Evolutionary conservation across 2,888 invertebrate genomes (phyloP), one percentile per base, ranked within the genome.

Genomic region (Eudasyphora cyanicolor): DNA sequence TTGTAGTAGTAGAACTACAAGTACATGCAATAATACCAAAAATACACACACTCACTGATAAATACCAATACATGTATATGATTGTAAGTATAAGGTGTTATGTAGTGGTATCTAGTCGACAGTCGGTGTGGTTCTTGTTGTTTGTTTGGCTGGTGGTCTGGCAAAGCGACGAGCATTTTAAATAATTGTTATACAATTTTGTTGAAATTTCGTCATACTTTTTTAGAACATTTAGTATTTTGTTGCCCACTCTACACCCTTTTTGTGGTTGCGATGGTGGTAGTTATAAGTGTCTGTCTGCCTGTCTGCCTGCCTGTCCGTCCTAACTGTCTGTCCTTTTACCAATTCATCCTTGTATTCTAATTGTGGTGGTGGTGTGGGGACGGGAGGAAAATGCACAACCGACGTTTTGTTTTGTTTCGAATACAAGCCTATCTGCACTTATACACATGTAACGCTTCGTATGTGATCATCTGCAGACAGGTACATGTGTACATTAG

Each of bases 201-300:
- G 74, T 77, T 83, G 70, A 83, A 83, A 77, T 77, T 77, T 83
- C 80, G 83, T 83, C 79, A 79, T 74, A 45, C 76, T 73, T 79
- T 73, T 79, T 38, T 62, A 62, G 67, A 51, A 21, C 51, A 24
- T 32, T 49, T 57, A 14, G 32, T 64, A 32, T 54, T 54, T 62
- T 29, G 12, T 57, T 5, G n/a, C n/a, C n/a, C 42, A 0, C 8
- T 54, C 10, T 27, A 0, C 57, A 8, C 12, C 7, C 35, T 32
- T 19, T 8, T 35, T 14, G 32, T 29, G 29, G 62, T 17, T 32
- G 10, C 19, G 35, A n/a, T 8, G 35, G 38, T 10, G 19, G 19
- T 35, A 19, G 19, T 32, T 38, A 29, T 32, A 17, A n/a, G 10
- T 35, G 64, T 17, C 5, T 4, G 64, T 4, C n/a, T 32, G 27